Conservation (phyloP, 1,140 invertebrate genomes). For the Drosophila ambigua region DNA sequence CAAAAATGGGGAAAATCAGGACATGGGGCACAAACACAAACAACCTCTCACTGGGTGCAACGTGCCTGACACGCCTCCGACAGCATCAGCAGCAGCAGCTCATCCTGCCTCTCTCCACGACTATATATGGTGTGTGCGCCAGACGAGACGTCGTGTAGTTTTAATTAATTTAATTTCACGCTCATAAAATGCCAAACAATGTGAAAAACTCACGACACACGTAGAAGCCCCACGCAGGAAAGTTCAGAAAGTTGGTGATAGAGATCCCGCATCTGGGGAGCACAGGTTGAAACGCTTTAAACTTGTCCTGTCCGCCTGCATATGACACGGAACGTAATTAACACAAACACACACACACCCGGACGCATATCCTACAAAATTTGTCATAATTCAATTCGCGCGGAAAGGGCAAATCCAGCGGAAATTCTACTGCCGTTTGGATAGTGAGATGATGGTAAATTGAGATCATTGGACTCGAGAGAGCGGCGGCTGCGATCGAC, state of each 20-base stretch:
- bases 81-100: constrained; percentile 2
- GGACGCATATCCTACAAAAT: constrained; percentile 13
- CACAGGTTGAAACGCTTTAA: constrained; percentile 31
- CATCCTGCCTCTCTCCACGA: constrained; percentile 7
- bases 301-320: constrained; percentile 45
- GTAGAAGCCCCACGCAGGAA: constrained; percentile 6
- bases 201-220: constrained; percentile 49
- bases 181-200: constrained; percentile 76
- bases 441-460: background rate
- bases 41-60: constrained; percentile 12
- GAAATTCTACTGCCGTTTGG: background rate
- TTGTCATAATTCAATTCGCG: constrained; percentile 59
- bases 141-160: constrained; percentile 48
- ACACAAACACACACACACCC: background rate
- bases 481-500: constrained; percentile 22
- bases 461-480: constrained; percentile 14
- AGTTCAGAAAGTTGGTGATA: constrained; percentile 4
- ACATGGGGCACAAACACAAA: constrained; percentile 1
- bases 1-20: constrained; percentile 36
- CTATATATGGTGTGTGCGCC: constrained; percentile 19
- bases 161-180: constrained; percentile 80
- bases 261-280: constrained; percentile 18
- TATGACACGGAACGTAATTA: constrained; percentile 57
- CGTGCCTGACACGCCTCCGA: constrained; percentile 34
- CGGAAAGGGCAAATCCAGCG: constrained; percentile 28